A percentile compares a stretch with the other conserved stretches of the same genome.
These are phyloP conservation scores for Champsocephalus esox DNA, from an alignment of 2,797 vertebrate genomes.

Conservation along the genomic window DNA sequence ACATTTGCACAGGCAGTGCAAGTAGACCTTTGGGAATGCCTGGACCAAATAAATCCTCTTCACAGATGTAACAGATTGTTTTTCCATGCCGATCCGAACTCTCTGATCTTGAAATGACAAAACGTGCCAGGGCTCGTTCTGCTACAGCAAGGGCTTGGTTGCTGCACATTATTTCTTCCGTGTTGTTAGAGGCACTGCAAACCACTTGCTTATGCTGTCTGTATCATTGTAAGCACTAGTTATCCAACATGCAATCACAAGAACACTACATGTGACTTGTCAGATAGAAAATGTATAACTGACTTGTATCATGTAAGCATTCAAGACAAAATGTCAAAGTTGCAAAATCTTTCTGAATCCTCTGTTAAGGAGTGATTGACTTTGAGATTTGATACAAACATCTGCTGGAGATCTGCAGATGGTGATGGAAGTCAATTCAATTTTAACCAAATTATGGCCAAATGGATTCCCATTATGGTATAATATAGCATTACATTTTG, in stretches of 20 bases:
- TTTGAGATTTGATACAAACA: conserved; percentile 67
- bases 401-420: conserved; percentile 63
- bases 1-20: not conserved
- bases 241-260: not conserved
- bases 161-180: too few relatives aligned
- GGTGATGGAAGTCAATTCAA: conserved; percentile 65
- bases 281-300: not conserved
- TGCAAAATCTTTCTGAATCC: conserved; percentile 2
- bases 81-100: not conserved
- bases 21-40: not conserved
- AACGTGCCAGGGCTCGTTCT: not conserved
- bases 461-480: conserved; percentile 70
- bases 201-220: too few relatives aligned
- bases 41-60: not conserved
- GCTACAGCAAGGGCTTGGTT: not conserved
- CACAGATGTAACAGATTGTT: not conserved
- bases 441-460: conserved; percentile 72
- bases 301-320: not conserved
- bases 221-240: not conserved
- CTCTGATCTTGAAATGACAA: not conserved
- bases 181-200: too few relatives aligned
- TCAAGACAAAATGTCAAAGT: conserved; percentile 9
- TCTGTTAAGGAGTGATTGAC: conserved; percentile 15
- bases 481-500: conserved; percentile 43
- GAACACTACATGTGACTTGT: not conserved